Evolutionary conservation across 1,140 invertebrate species (phyloP).

Genomic region (Lepidotrigona ventralis): DNA sequence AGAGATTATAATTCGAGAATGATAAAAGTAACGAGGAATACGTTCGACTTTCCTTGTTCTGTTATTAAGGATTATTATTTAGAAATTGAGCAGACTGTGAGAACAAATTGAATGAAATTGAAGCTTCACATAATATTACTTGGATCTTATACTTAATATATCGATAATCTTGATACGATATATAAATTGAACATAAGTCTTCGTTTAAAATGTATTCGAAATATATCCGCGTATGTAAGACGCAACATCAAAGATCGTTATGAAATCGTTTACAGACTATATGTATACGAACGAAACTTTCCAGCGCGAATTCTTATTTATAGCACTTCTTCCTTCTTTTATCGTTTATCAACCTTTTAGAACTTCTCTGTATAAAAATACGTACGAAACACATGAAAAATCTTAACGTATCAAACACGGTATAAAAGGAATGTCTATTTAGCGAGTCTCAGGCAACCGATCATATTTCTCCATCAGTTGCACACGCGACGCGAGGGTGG

Average conservation of each 20-base stretch:
- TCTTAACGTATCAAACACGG: not conserved
- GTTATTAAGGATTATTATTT: not conserved
- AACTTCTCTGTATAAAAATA: not conserved
- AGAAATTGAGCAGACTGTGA: not conserved
- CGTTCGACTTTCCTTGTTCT: not conserved
- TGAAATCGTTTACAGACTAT: too few species aligned
- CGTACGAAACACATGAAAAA: not conserved
- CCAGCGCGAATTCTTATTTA: not conserved
- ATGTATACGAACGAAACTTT: too few species aligned
- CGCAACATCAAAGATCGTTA: too few species aligned
- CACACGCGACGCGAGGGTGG: not conserved
- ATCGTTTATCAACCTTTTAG: too few species aligned
- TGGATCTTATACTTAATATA: too few species aligned
- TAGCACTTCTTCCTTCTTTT: not conserved
- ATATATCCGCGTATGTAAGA: too few species aligned
- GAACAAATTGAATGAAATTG: not conserved
- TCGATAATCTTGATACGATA: not conserved
- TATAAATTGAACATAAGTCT: too few species aligned
- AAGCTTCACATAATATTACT: not conserved
- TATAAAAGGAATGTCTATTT: not conserved
- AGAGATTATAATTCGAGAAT: not conserved
- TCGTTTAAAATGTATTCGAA: too few species aligned
- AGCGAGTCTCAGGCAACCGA: not conserved
- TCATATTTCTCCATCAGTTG: not conserved
- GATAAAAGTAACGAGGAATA: not conserved